Percentiles rank a stretch among this genome's conserved stretches.
Evolutionary conservation across 2,888 invertebrate species (phyloP).

Genomic region (Acanthococcus lagerstroemiae): DNA sequence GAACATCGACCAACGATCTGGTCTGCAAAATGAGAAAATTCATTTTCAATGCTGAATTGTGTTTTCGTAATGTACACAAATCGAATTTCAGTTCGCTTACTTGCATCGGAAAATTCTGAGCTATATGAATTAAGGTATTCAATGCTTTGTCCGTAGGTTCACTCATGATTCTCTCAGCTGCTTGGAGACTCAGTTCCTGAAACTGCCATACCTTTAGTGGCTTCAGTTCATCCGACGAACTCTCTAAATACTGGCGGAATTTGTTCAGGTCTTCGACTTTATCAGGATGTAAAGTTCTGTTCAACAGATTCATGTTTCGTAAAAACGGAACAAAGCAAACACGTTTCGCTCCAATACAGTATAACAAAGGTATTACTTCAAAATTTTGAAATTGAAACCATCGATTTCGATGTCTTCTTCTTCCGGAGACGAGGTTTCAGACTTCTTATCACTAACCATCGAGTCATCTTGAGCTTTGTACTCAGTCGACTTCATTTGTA

Average conservation of each 20-base stretch:
- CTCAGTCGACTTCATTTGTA: constrained; percentile 97
- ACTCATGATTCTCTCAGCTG: constrained; percentile 74
- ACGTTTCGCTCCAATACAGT: constrained; percentile 15
- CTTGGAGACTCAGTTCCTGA: constrained; percentile 86
- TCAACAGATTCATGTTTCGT: constrained; percentile 34
- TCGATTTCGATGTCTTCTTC: constrained; percentile 55
- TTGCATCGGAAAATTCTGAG: constrained; percentile 95
- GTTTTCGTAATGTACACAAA: neutral
- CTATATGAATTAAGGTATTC: constrained; percentile 73
- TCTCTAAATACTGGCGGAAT: constrained; percentile 69
- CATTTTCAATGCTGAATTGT: neutral
- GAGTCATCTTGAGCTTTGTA: constrained; percentile 85
- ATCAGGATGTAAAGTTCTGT: constrained; percentile 55
- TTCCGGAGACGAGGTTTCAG: constrained; percentile 43
- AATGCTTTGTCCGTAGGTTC: constrained; percentile 69
- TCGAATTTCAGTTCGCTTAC: constrained; percentile 42
- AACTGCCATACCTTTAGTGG: constrained; percentile 95
- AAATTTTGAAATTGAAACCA: constrained; percentile 81
- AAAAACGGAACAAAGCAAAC: neutral
- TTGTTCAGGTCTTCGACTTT: constrained; percentile 63
- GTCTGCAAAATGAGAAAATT: constrained; percentile 47
- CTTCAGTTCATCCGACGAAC: constrained; percentile 80
- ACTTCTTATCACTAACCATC: constrained; percentile 50
- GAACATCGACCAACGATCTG: constrained; percentile 69
- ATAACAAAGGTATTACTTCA: constrained; percentile 53